Base-by-base conservation (phyloP, 2,888 invertebrate species). In the Pollenia labialis region DNA sequence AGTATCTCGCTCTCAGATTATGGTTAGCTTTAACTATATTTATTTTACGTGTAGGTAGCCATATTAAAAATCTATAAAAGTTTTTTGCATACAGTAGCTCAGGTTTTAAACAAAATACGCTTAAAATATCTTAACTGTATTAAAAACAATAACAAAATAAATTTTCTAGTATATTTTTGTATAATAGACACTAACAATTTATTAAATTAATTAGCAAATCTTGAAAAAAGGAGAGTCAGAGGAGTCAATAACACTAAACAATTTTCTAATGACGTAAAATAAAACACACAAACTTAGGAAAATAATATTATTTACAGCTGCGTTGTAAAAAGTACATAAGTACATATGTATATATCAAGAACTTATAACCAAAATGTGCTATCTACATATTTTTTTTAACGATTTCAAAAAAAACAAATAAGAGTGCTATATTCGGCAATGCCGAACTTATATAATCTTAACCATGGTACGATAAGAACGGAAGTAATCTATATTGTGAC, bases 11-110 rank as follows among this genome's bases (percentile, higher is more conserved):
- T 32, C 32, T 32, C 32, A 32, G 32, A 32, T 32, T 32, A 32
- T 32, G 32, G 32, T 32, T 32, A 32, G 23, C n/a, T n/a, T n/a
- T n/a, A n/a, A n/a, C n/a, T n/a, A n/a, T 23, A 23, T 23, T 23
- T 23, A 2, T 23, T 23, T 3, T 23, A 23, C 23, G 23, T 23
- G 12, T 62, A 18, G 16, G 54, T 46, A 18, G 48, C 0, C 7
- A 14, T 71, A 23, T 23, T 14, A 46, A 58, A 56, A 48, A 72
- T 71, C 56, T 23, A 32, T 32, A 32, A 32, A 32, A 14, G 32
- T 72, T 60, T 60, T 74, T 74, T 74, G 74, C 60, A 60, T 74
- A 74, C 60, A 60, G 48, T 23, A 23, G 23, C 23, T 23, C 23
- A 46, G 58, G 72, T 71, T 42, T 54, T n/a, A 66, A 44, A 42